Evolutionary conservation across 2,888 invertebrate genomes (phyloP), one percentile per base, ranked within the genome.

Genomic region (Platycnemis pennipes): DNA sequence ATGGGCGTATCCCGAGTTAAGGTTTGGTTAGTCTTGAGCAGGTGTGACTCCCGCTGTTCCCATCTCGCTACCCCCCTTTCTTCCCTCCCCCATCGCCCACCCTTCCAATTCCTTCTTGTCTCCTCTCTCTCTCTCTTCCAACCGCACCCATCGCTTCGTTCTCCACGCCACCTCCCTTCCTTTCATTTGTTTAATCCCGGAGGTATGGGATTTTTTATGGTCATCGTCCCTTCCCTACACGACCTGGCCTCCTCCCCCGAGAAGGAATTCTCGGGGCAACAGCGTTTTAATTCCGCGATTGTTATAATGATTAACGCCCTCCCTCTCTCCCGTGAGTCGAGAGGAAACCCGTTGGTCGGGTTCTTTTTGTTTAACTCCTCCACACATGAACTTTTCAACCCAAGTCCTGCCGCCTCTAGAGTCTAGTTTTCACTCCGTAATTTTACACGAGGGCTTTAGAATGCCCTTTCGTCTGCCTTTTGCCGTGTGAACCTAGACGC

Each of bases 31-130:
- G 88, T 37, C 88, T 31, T 13, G 63, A 63, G 91, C 91, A 91
- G 63, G 91, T 91, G 91, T 91, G 91, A 91, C 91, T 87, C 87
- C 91, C 45, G 94, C 56, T 37, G 94, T 89, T 94, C 85, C 88
- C 63, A 45, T 56, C 46, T 69, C 86, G 22, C 87, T 45, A 31
- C 87, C 31, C 26, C 37, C 46, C 88, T 69, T 5, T 49, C 94
- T 31, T 53, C 88, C 85, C 69, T 69, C 94, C 87, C 44, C 8
- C 53, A 87, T 88, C 22, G 44, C 85, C 46, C 94, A 85, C 85
- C 88, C 77, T 56, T 49, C 88, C 94, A 63, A 89, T 94, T 94
- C 31, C 94, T 94, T 63, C 94, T 89, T 56, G 88, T 94, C 94
- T 94, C 31, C 7, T 86, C 63, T 16, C n/a, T 8, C n/a, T 26